Conservation (phyloP, 2,113 vertebrate species). For the Mus musculus region DNA sequence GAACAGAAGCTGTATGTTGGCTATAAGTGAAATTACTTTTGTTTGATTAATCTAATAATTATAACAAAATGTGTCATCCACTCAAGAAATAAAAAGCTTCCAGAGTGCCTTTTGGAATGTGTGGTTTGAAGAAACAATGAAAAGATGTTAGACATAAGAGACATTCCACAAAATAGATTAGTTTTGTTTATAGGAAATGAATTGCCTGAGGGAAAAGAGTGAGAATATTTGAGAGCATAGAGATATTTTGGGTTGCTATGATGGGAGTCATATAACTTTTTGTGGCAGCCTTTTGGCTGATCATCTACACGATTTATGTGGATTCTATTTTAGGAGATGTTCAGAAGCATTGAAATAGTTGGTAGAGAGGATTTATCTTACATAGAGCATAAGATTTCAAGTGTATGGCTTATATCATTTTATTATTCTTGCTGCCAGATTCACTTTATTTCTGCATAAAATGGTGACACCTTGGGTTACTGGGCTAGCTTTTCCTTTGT, state of each 20-base stretch:
- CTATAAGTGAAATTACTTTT: not conserved
- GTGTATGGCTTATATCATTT: slow-evolving; percentile 45
- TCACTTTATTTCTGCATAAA: slow-evolving; percentile 73
- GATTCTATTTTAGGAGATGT: slow-evolving; percentile 20
- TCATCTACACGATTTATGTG: not conserved
- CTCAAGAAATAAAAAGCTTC: not conserved
- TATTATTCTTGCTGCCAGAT: slow-evolving; percentile 60
- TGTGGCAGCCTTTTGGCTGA: not conserved
- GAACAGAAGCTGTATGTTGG: not conserved
- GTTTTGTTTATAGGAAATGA: not conserved
- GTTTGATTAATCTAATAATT: not conserved
- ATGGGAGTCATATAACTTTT: not conserved
- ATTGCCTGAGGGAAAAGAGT: not conserved
- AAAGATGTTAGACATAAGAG: not conserved
- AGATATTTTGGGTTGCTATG: not conserved
- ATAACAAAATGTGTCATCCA: not conserved
- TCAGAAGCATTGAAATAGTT: not conserved
- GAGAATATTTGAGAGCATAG: not conserved
- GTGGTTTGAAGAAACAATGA: not conserved
- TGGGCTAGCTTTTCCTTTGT: slow-evolving; percentile 70
- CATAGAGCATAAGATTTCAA: slow-evolving; percentile 50
- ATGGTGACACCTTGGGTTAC: slow-evolving; percentile 73
- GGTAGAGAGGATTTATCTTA: not conserved
- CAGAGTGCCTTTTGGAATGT: not conserved
- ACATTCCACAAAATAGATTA: not conserved